Evolutionary conservation across 2,888 invertebrate species (phyloP), one percentile per base, ranked within the genome.

Genomic region (Oscheius sp.): DNA sequence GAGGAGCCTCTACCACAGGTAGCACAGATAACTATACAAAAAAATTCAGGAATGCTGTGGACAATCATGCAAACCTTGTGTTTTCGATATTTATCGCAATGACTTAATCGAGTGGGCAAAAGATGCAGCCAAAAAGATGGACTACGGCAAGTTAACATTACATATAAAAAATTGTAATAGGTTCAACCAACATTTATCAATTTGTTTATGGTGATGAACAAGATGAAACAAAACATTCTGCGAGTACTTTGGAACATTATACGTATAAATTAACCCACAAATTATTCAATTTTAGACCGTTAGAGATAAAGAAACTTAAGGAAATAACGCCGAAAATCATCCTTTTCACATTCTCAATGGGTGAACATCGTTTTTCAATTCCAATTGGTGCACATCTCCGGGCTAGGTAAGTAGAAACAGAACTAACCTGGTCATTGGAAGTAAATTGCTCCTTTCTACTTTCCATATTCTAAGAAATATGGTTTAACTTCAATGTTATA

Each of bases 1-100:
- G 59, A 59, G 14, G 59, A 59, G 30, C 59, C 59, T 28, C 49
- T 49, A 14, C 50, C 50, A 12, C 45, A 59, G 44, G 41, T 59
- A 32, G 24, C 6, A 49, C 12, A 49, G 22, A 17, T 14, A 12
- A 49, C 22, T 5, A 4, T 20, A 17, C 24, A 5, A 6, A 24
- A 22, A 49, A 49, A 28, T 61, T 14, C 44, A 71, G 70, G 72
- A 72, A 50, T 72, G 72, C 32, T 72, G 72, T 32, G 72, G 72
- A 14, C 69, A 66, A 38, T 67, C 67, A 14, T 72, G 72, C 59
- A 49, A 63, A 20, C 72, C 72, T 12, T 72, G 72, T 64, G 67
- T 72, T 17, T 72, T 72, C 47, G 72, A 72, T 45, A 59, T 72
- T 57, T 66, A 72, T 45, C 49, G 41, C 12, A 28, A 67, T 5